Conservation (phyloP, 1,140 invertebrate genomes). For the Procambarus virginalis region DNA sequence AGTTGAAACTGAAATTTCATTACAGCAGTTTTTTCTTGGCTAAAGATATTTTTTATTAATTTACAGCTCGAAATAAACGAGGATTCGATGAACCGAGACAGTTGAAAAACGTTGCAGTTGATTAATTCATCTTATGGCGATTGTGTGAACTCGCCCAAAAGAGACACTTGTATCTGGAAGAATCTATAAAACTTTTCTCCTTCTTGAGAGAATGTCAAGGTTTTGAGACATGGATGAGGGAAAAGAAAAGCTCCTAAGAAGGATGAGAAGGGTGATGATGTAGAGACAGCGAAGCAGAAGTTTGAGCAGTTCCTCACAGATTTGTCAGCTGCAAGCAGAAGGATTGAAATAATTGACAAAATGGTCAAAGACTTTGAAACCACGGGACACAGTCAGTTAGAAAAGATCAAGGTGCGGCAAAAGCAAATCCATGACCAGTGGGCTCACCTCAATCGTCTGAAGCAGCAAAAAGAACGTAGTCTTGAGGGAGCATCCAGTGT, state of each 20-base stretch:
- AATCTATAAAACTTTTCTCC: slow-evolving; percentile 92
- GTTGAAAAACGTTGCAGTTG: slow-evolving; percentile 86
- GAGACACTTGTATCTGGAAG: slow-evolving; percentile 88
- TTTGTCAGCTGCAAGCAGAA: slow-evolving; percentile 91
- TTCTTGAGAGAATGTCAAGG: slow-evolving; percentile 99
- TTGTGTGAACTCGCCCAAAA: slow-evolving; percentile 85
- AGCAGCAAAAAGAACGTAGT: slow-evolving; percentile 92
- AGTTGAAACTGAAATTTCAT: no score
- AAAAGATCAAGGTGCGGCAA: slow-evolving; percentile 82
- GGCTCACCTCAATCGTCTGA: slow-evolving; percentile 91
- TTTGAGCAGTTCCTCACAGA: slow-evolving; percentile 97
- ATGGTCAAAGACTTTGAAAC: slow-evolving; percentile 90
- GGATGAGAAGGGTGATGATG: slow-evolving; percentile 89
- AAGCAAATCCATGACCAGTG: slow-evolving; percentile 85
- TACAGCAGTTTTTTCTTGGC: no score
- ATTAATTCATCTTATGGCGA: slow-evolving; percentile 88
- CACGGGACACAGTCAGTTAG: slow-evolving; percentile 89
- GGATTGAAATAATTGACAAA: slow-evolving; percentile 90
- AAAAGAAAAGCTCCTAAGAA: slow-evolving; percentile 89
- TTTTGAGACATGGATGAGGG: slow-evolving; percentile 97
- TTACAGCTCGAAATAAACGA: slow-evolving; percentile 71
- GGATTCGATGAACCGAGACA: slow-evolving; percentile 81
- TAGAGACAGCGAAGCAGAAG: slow-evolving; percentile 95
- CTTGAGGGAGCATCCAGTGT: slow-evolving; percentile 93
- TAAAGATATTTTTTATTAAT: background rate